Evolutionary conservation across 2,888 invertebrate genomes (phyloP).

Genomic region (Dioctria linearis): DNA sequence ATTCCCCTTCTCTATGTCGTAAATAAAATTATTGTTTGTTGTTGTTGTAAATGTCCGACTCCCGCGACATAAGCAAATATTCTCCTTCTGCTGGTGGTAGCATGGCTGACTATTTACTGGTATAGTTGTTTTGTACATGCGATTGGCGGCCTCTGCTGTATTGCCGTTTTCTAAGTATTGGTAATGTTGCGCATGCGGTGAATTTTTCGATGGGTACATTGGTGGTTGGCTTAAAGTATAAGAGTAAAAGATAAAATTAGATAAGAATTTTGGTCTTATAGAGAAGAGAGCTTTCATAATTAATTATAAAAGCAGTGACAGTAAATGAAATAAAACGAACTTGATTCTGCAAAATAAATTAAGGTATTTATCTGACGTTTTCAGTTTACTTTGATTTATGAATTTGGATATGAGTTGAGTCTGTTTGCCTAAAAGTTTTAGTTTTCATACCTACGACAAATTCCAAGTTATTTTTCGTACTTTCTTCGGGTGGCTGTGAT

Average conservation of each 20-base stretch:
- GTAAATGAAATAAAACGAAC: background rate
- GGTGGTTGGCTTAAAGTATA: background rate
- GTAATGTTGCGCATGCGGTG: conserved; percentile 53
- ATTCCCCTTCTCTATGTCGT: conserved; percentile 48
- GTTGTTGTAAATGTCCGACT: background rate
- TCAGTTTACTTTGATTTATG: too few species aligned
- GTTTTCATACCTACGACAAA: background rate
- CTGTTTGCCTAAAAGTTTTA: too few species aligned
- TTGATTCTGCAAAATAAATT: too few species aligned
- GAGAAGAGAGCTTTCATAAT: background rate
- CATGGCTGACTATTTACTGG: conserved; percentile 63
- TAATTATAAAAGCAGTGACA: background rate
- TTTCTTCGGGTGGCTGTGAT: too few species aligned
- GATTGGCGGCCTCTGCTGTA: conserved; percentile 56
- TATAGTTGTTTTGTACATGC: conserved; percentile 67
- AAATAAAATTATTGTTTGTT: background rate
- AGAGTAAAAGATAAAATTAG: background rate
- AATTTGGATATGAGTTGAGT: background rate
- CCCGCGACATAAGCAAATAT: background rate
- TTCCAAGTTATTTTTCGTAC: background rate
- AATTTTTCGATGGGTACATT: conserved; percentile 52
- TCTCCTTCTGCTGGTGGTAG: background rate
- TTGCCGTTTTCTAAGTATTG: conserved; percentile 44
- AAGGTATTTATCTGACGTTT: too few species aligned
- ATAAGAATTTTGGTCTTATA: background rate